Evolutionary conservation across 2,113 vertebrate genomes (phyloP).

Genomic region (Coregonus clupeaformis): DNA sequence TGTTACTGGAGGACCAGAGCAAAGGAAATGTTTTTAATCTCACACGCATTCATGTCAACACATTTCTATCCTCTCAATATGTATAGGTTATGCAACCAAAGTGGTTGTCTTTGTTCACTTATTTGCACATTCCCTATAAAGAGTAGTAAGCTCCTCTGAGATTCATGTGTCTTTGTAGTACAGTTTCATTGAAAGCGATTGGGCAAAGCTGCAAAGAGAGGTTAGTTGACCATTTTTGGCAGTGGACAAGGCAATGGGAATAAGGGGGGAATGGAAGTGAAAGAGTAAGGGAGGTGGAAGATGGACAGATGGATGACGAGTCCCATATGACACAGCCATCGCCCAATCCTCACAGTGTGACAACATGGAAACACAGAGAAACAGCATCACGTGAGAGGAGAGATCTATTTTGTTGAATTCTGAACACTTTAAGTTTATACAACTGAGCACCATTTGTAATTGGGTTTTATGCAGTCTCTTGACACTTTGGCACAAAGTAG

Average conservation of each 20-base stretch:
- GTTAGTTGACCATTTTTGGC: background rate
- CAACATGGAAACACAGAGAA: background rate
- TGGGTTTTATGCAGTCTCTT: background rate
- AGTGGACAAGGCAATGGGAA: background rate
- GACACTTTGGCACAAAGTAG: background rate
- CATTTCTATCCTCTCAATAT: background rate
- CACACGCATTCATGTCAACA: background rate
- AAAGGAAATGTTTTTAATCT: background rate
- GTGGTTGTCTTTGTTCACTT: background rate
- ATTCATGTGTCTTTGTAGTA: background rate
- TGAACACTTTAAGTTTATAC: background rate
- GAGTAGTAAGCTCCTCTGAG: background rate
- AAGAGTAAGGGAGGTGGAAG: background rate
- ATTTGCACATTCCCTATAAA: background rate
- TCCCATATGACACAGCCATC: background rate
- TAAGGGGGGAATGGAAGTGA: background rate
- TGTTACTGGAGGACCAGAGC: background rate
- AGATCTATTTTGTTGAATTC: background rate
- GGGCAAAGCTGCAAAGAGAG: background rate
- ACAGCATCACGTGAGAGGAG: background rate
- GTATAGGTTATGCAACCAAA: background rate
- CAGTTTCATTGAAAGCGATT: background rate
- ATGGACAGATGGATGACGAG: no score
- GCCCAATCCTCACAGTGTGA: background rate
- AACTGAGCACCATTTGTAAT: background rate